Conservation (phyloP, 2,797 vertebrate genomes). For the Ataeniobius toweri region DNA sequence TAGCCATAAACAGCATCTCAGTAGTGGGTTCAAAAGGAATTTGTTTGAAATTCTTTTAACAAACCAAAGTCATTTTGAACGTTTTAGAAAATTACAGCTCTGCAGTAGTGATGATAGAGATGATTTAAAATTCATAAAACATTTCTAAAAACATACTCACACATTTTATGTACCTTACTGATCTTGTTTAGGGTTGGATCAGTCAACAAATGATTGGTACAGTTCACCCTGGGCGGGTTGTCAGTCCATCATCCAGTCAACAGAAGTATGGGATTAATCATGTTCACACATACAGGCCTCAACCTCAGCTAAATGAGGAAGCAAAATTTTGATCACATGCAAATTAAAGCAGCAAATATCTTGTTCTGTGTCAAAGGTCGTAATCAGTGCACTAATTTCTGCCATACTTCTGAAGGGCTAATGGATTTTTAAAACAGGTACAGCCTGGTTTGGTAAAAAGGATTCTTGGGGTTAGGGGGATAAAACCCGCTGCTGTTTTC, state of each 20-base stretch:
- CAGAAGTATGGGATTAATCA: neutral
- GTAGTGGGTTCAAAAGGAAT: neutral
- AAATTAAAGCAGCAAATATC: slow-evolving; percentile 4
- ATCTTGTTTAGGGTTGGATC: neutral
- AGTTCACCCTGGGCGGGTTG: neutral
- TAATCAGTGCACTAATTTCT: neutral
- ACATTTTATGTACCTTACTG: neutral
- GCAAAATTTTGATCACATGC: neutral
- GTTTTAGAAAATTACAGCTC: neutral
- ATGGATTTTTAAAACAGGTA: too few species aligned
- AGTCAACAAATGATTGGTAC: neutral
- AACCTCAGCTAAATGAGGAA: neutral
- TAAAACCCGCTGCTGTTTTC: too few species aligned
- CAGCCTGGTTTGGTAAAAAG: too few species aligned
- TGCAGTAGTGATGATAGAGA: neutral
- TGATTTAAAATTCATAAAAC: neutral
- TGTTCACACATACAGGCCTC: neutral
- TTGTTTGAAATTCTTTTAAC: too few species aligned
- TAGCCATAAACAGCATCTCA: neutral
- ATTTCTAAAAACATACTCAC: neutral
- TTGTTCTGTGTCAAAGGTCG: neutral
- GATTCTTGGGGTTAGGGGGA: too few species aligned
- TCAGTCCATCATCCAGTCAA: neutral
- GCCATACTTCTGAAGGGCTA: too few species aligned
- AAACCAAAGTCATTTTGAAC: neutral